phyloP scores from a whole-genome alignment of 2,888 invertebrate genomes.

The Resseliella maxima region DNA sequence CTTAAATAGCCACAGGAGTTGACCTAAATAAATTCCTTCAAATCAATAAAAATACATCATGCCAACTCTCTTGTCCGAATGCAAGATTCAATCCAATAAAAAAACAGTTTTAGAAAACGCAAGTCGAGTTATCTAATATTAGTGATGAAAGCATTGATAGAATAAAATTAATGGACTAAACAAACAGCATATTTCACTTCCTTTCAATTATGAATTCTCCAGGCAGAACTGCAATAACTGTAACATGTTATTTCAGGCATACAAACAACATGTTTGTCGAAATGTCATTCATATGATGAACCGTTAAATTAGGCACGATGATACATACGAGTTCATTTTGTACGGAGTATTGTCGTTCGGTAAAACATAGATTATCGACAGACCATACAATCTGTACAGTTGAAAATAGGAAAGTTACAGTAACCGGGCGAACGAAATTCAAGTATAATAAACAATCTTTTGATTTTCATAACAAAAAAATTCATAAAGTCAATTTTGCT shows the following conservation, averaged over 20 bases:
- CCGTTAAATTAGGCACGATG: constrained; percentile 1
- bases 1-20: background rate
- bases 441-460: too few relatives aligned
- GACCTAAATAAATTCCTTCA: background rate
- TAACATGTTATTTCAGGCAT: background rate
- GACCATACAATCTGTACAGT: too few relatives aligned
- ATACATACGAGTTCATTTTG: background rate
- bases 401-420: too few relatives aligned
- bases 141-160: background rate
- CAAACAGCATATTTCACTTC: background rate
- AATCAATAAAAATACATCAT: background rate
- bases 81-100: too few relatives aligned
- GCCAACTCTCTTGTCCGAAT: too few relatives aligned
- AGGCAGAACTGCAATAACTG: background rate
- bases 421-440: too few relatives aligned
- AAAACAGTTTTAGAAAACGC: background rate
- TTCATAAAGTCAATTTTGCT: too few relatives aligned
- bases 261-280: background rate
- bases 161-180: background rate
- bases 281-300: constrained; percentile 24
- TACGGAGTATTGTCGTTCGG: too few relatives aligned
- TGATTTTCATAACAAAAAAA: too few relatives aligned
- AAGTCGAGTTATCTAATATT: background rate
- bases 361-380: too few relatives aligned
- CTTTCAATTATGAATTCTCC: background rate